These are phyloP conservation scores for Dexiosoma caninum DNA, from an alignment of 2,888 invertebrate species.

Conservation along the genomic window DNA sequence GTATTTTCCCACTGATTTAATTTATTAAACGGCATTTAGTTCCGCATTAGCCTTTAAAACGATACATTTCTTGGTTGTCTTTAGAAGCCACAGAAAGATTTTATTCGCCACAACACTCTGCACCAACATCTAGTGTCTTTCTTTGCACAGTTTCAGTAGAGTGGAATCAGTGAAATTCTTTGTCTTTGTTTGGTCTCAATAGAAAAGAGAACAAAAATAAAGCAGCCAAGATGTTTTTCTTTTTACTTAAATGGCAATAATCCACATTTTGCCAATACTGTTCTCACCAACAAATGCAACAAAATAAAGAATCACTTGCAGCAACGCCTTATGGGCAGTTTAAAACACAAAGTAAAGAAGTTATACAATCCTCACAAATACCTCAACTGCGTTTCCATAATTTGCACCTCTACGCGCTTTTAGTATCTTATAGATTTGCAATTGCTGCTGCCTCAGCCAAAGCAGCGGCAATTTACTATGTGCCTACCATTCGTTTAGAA, in stretches of 20 bases:
- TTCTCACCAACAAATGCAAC: slow-evolving; percentile 60
- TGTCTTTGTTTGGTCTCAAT: slow-evolving; percentile 43
- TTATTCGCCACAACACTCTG: slow-evolving; percentile 1
- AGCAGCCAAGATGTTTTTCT: slow-evolving; percentile 14
- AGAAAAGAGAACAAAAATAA: background rate
- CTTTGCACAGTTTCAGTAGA: background rate
- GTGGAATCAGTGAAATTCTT: slow-evolving; percentile 42
- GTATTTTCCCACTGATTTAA: background rate
- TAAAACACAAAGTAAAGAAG: slow-evolving; percentile 27
- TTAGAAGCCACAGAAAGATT: slow-evolving; percentile 19
- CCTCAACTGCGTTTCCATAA: slow-evolving; percentile 6
- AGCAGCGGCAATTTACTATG: background rate
- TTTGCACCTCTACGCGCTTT: background rate
- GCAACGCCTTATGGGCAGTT: slow-evolving; percentile 47
- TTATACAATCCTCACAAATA: slow-evolving; percentile 34
- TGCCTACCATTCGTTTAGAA: background rate
- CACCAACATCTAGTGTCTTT: background rate
- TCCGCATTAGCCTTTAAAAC: background rate
- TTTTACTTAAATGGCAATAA: slow-evolving; percentile 55
- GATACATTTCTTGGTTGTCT: background rate
- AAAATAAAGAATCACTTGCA: slow-evolving; percentile 47
- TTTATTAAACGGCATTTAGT: background rate
- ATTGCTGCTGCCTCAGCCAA: background rate
- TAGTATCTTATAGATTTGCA: slow-evolving; percentile 8
- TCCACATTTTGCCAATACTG: slow-evolving; percentile 58